Base-by-base conservation (phyloP, 1,140 invertebrate species). In the Drosophila tsacasi region DNA sequence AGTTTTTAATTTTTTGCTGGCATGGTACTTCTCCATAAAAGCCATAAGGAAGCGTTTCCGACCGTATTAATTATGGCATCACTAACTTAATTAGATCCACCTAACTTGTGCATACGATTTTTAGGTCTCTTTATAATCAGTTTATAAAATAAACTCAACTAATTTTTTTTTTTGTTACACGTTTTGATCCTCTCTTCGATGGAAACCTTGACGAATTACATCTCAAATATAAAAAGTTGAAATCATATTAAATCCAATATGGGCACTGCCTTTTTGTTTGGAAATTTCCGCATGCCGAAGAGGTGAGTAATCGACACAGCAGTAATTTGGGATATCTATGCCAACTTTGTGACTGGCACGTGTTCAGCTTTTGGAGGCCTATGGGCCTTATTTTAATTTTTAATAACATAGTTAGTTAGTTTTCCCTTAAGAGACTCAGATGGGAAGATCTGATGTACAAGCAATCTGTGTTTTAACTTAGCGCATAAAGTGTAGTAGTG, bases 211-310 rank as follows among this genome's bases (percentile, higher is more conserved):
- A 10, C 27, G 37, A 21, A 35, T 37, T 52, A 71, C 42, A 59
- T 21, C 17, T 47, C 8, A 35, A 37, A 73, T 25, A 42, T 42
- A 30, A 44, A n/a, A 39, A 30, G 39, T 12, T 30, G 39, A 60
- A 30, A 55, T 37, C 37, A 44, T 52, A 72, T 30, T 19, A 23
- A 52, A 30, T 15, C 55, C 17, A 52, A 73, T 61, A 73, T 44
- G 65, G 71, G 4, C 32, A 60, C 23, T 23, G 32, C 19, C 44
- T 47, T 19, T 58, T 12, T 50, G 52, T 61, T 78, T 55, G 37
- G 64, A 44, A 77, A 63, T 71, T 78, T 78, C 74, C 76, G 76
- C 76, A 47, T 77, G 30, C 42, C 37, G n/a, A 8, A 61, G 35
- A 39, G 27, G 12, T 73, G 75, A 78, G 50, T 78, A 49, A 52